Evolutionary conservation across 2,797 vertebrate species (phyloP), one percentile per base, ranked within the genome.

Genomic region (Acipenser transmontanus): DNA sequence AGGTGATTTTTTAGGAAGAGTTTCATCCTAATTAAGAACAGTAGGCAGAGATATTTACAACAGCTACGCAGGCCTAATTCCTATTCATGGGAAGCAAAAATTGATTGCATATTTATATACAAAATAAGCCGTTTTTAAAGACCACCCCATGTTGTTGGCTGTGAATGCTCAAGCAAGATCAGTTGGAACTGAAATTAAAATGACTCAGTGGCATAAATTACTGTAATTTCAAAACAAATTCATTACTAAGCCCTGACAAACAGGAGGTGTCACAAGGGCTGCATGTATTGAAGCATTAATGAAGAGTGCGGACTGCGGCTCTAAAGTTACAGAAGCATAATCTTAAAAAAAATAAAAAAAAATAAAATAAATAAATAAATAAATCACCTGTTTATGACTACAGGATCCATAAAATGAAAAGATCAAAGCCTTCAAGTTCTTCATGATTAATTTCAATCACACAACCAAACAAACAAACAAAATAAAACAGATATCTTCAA

Each of bases 171-270:
- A 14, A 47, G 50, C 51, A 65, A 65, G 54, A 50, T n/a, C 54
- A 17, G 62, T 54, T 59, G 66, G 64, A 63, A 52, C 61, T 50
- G 8, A 63, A 50, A 54, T 64, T 67, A 69, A 71, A 67, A 34
- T 74, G 78, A 82, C 64, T 81, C 74, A 74, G 74, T 61, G 73
- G 73, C 64, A 70, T 76, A 64, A 76, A 70, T 85, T 80, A 81
- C 81, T 83, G 75, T 73, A 76, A 87, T 88, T 76, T 69, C 67
- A 69, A 64, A 67, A 68, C 59, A 63, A 71, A 69, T 62, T 57
- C 71, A 64, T 81, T 73, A 76, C 74, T 66, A 64, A 66, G 7
- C 71, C 70, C 68, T 76, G 71, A 62, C 64, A 6, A 73, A 72
- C 71, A 69, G 72, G 71, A 78, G 75, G 60, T 12, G 6, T 12